These are phyloP conservation scores for Metridium senile DNA, from an alignment of 92 coral and sea anemone genomes.

Conservation along the genomic window DNA sequence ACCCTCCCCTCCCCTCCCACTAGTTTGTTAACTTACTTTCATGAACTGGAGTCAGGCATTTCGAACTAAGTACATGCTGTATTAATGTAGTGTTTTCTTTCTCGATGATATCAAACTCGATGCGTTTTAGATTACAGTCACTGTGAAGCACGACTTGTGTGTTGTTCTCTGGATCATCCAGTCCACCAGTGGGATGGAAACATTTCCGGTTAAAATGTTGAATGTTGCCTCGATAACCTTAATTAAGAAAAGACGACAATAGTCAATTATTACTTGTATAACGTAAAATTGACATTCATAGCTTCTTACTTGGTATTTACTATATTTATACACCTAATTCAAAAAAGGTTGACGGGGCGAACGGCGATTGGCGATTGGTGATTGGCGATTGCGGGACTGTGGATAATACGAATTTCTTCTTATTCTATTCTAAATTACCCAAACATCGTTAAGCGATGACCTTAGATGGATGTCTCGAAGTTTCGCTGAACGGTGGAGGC, in stretches of 20 bases:
- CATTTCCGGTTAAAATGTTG: slow-evolving; percentile 16
- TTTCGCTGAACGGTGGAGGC: too few species aligned
- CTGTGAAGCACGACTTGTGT: slow-evolving; percentile 7
- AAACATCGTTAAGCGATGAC: too few species aligned
- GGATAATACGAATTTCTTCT: too few species aligned
- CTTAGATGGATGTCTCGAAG: too few species aligned
- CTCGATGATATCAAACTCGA: not conserved
- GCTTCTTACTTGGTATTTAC: too few species aligned
- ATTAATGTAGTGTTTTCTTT: not conserved
- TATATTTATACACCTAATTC: too few species aligned
- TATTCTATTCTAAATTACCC: too few species aligned
- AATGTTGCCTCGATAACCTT: slow-evolving; percentile 14
- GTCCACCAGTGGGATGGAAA: slow-evolving; percentile 15
- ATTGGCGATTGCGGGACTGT: too few species aligned
- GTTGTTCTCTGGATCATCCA: not conserved
- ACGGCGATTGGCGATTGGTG: too few species aligned
- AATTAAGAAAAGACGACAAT: not conserved
- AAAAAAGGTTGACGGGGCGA: too few species aligned
- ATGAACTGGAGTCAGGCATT: not conserved
- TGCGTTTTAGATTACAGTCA: slow-evolving; percentile 15
- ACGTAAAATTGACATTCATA: too few species aligned
- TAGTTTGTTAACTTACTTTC: not conserved
- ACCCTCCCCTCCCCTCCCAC: not conserved
- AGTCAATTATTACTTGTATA: too few species aligned
- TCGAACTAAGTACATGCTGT: slow-evolving; percentile 1